A percentile compares a stretch with the other conserved stretches of the same genome.
Evolutionary conservation across 1,140 invertebrate genomes (phyloP).

Genomic region (Physella acuta): DNA sequence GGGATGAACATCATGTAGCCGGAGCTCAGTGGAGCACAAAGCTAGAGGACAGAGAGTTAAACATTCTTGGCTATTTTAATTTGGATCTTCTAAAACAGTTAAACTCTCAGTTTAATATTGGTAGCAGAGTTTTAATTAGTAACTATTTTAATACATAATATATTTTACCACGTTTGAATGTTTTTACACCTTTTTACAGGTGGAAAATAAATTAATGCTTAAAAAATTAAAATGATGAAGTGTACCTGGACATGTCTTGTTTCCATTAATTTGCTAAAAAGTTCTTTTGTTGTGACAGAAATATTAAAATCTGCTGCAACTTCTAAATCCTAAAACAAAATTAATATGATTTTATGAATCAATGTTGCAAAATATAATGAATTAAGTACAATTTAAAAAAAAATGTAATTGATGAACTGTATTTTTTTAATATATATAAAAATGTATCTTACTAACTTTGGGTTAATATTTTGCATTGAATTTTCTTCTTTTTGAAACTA

Average conservation of each 20-base stretch:
- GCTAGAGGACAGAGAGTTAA: conserved; percentile 23
- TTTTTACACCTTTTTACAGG: too few species aligned
- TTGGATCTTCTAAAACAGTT: too few species aligned
- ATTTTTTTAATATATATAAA: not conserved
- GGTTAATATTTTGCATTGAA: not conserved
- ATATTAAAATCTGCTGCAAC: conserved; percentile 63
- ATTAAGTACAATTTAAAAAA: not conserved
- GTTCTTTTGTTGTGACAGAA: conserved; percentile 43
- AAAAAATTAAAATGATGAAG: too few species aligned
- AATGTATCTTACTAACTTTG: not conserved
- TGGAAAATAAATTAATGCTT: too few species aligned
- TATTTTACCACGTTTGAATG: too few species aligned
- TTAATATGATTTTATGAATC: not conserved
- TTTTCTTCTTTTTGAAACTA: not conserved
- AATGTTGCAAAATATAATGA: not conserved
- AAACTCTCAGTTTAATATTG: too few species aligned
- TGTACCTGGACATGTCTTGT: conserved; percentile 59
- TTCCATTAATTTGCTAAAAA: conserved; percentile 57
- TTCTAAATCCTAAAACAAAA: conserved; percentile 65
- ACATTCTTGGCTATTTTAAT: too few species aligned
- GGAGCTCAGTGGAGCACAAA: conserved; percentile 55
- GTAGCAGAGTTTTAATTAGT: too few species aligned
- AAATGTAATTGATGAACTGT: not conserved
- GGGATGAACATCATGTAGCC: conserved; percentile 63
- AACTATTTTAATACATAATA: conserved; percentile 3